These are phyloP conservation scores for Harpagifer antarcticus DNA, from an alignment of 2,797 vertebrate species.

Conservation along the genomic window DNA sequence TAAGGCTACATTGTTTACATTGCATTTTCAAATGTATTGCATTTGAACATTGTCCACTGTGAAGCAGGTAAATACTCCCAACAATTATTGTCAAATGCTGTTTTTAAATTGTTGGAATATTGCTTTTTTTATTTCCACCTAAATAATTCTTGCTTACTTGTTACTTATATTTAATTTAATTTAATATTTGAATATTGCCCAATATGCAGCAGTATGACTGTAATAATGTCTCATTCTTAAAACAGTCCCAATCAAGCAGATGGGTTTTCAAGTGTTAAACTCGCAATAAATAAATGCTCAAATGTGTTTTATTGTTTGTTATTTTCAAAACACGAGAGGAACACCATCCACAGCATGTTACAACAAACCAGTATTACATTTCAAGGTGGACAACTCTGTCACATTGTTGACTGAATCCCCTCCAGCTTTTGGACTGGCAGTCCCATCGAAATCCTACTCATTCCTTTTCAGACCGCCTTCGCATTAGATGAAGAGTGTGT, in stretches of 20 bases:
- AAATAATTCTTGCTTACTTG: too few species aligned
- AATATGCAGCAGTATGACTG: too few species aligned
- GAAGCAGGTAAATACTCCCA: too few species aligned
- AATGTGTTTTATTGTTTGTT: background rate
- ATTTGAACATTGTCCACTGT: too few species aligned
- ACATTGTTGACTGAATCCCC: background rate
- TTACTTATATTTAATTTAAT: too few species aligned
- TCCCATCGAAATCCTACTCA: constrained; percentile 13
- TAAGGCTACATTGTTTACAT: too few species aligned
- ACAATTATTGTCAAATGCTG: too few species aligned
- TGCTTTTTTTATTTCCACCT: too few species aligned
- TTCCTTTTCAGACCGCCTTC: constrained; percentile 11
- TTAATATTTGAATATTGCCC: too few species aligned
- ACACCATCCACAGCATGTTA: background rate
- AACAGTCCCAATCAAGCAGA: background rate
- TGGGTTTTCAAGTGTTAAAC: background rate
- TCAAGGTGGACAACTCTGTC: background rate
- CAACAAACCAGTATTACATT: background rate
- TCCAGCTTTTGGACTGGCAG: background rate
- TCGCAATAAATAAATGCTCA: background rate
- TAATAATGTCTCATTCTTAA: too few species aligned
- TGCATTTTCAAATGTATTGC: too few species aligned
- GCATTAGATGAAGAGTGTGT: background rate
- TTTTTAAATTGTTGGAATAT: too few species aligned
- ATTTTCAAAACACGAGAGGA: background rate